Percentiles rank a stretch among this genome's conserved stretches.
Conservation (phyloP, 2,888 invertebrate species). For the Dorcus hopei region DNA sequence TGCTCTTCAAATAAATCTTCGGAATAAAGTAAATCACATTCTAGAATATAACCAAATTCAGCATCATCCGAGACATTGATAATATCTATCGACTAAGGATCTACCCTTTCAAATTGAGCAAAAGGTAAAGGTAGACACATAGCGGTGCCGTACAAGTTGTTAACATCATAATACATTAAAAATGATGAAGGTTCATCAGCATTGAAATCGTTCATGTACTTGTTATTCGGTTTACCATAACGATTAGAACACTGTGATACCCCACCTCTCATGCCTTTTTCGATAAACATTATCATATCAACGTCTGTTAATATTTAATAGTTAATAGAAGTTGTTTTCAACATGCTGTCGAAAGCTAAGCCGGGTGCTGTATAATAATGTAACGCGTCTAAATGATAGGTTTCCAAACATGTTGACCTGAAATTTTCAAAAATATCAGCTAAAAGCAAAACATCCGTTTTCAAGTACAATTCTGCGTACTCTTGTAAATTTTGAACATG, state of each 20-base stretch:
- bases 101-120: conserved; percentile 15
- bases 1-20: too few species aligned
- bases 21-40: conserved; percentile 35
- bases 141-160: conserved; percentile 17
- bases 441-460: conserved; percentile 40
- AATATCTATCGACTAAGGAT: too few species aligned
- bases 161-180: too few species aligned
- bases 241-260: conserved; percentile 23
- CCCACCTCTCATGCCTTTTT: conserved; percentile 13
- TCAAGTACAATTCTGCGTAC: conserved; percentile 40
- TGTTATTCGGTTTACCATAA: conserved; percentile 36
- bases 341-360: conserved; percentile 33
- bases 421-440: conserved; percentile 44
- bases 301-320: conserved; percentile 6
- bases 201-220: too few species aligned
- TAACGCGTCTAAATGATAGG: conserved; percentile 36
- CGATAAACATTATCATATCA: conserved; percentile 6
- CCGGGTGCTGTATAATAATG: conserved; percentile 35
- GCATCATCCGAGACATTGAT: background rate
- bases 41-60: conserved; percentile 34
- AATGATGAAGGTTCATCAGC: too few species aligned
- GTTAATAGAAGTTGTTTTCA: conserved; percentile 27
- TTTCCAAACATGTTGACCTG: conserved; percentile 27
- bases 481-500: conserved; percentile 33
- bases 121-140: conserved; percentile 29